These are phyloP conservation scores for Lasius fuliginosus DNA, from an alignment of 2,888 invertebrate genomes.

Conservation along the genomic window DNA sequence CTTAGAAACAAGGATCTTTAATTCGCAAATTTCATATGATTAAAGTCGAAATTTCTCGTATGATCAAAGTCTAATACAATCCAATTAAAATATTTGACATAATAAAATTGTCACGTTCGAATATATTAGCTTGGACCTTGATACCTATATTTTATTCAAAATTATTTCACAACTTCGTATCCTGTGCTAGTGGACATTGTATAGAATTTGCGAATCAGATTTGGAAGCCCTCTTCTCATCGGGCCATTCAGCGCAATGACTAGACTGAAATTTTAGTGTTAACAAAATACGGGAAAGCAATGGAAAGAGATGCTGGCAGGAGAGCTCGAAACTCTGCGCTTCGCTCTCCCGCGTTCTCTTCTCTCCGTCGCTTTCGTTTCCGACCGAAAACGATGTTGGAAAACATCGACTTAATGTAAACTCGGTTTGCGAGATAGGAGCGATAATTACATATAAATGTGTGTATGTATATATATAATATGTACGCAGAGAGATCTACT, in stretches of 20 bases:
- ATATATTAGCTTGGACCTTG: constrained; percentile 14
- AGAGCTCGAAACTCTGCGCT: constrained; percentile 58
- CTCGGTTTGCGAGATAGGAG: constrained; percentile 67
- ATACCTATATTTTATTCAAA: background rate
- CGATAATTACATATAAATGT: constrained; percentile 69
- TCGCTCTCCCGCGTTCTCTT: constrained; percentile 57
- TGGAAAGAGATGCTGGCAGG: constrained; percentile 44
- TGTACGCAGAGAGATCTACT: constrained; percentile 36
- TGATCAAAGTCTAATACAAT: background rate
- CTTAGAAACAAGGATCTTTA: constrained; percentile 74
- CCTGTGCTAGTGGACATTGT: background rate
- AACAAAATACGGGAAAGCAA: constrained; percentile 69
- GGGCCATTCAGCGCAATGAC: constrained; percentile 85
- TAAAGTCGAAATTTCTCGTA: constrained; percentile 1
- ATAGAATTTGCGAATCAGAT: constrained; percentile 82
- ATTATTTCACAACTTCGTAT: background rate
- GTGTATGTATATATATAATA: constrained; percentile 74
- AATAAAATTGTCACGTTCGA: constrained; percentile 48
- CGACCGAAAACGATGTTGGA: constrained; percentile 55
- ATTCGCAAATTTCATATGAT: constrained; percentile 67
- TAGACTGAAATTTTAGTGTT: constrained; percentile 78
- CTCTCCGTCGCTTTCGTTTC: constrained; percentile 44
- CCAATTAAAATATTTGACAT: constrained; percentile 57
- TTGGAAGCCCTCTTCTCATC: constrained; percentile 84
- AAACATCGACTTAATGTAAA: constrained; percentile 64